Evolutionary conservation across 1,140 invertebrate genomes (phyloP).

Genomic region (Drosophila subpulchrella): DNA sequence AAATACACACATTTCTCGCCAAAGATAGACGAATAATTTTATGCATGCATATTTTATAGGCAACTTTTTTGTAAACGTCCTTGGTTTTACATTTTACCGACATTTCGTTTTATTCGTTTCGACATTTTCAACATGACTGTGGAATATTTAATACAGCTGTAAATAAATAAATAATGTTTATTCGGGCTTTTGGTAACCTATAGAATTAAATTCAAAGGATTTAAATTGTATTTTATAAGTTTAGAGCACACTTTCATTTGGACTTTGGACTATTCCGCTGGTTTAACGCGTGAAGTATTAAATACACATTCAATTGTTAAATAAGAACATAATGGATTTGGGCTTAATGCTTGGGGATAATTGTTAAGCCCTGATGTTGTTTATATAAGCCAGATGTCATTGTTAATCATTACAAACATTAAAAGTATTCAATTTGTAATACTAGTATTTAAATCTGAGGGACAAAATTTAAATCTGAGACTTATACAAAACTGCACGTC

Average conservation of each 20-base stretch:
- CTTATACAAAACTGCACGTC: too few species aligned
- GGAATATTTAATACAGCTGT: conserved; percentile 1
- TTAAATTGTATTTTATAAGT: conserved; percentile 2
- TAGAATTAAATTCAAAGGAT: conserved; percentile 5
- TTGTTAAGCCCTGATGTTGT: too few species aligned
- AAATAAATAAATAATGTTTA: conserved; percentile 4
- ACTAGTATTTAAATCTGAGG: too few species aligned
- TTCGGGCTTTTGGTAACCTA: not conserved
- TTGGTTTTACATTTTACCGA: conserved; percentile 6
- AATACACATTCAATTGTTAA: not conserved
- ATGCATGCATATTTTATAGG: conserved; percentile 31
- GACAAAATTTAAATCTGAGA: too few species aligned
- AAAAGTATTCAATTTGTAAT: too few species aligned
- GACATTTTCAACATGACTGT: conserved; percentile 2
- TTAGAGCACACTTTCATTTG: not conserved
- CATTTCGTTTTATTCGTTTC: conserved; percentile 4
- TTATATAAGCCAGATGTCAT: too few species aligned
- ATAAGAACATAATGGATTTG: not conserved
- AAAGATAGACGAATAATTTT: conserved; percentile 20
- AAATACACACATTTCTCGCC: conserved; percentile 6
- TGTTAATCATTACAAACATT: too few species aligned
- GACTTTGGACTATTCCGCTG: not conserved
- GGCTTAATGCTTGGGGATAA: too few species aligned
- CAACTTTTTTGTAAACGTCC: conserved; percentile 6
- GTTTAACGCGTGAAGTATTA: not conserved